These are phyloP conservation scores for Umimayanthus chanpuru DNA, from an alignment of 92 coral and sea anemone species.

Conservation along the genomic window DNA sequence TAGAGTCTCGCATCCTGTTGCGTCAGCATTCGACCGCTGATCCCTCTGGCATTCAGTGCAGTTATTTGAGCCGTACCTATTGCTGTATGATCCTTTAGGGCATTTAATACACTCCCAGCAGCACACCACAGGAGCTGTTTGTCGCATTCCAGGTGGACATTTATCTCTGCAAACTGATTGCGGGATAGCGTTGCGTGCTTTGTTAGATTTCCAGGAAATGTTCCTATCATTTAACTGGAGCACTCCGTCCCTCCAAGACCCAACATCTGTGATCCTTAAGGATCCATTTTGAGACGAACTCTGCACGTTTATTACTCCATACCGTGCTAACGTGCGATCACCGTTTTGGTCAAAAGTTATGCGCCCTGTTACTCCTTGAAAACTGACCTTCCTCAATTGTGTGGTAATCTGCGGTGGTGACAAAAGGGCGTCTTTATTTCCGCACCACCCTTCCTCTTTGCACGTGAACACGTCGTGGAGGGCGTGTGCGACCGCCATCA, in stretches of 20 bases:
- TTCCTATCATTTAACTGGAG: neutral
- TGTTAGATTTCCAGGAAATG: constrained; percentile 57
- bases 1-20: constrained; percentile 14
- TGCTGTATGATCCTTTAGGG: constrained; percentile 59
- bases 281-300: neutral
- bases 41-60: constrained; percentile 43
- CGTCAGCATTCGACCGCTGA: constrained; percentile 55
- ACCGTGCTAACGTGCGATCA: too few relatives aligned
- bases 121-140: constrained; percentile 55
- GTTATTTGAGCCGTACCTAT: constrained; percentile 17
- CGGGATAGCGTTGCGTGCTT: constrained; percentile 23
- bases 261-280: constrained; percentile 42
- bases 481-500: too few relatives aligned
- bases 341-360: too few relatives aligned
- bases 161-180: constrained; percentile 64
- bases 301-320: constrained; percentile 61
- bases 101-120: constrained; percentile 32
- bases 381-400: constrained; percentile 70
- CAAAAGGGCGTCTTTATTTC: constrained; percentile 50
- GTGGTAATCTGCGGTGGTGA: constrained; percentile 50
- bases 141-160: constrained; percentile 73
- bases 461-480: too few relatives aligned
- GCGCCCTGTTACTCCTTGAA: too few relatives aligned
- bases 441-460: constrained; percentile 61
- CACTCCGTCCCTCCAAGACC: constrained; percentile 59